Base-by-base conservation (phyloP, 2,113 vertebrate genomes). In the Myiozetetes cayanensis region DNA sequence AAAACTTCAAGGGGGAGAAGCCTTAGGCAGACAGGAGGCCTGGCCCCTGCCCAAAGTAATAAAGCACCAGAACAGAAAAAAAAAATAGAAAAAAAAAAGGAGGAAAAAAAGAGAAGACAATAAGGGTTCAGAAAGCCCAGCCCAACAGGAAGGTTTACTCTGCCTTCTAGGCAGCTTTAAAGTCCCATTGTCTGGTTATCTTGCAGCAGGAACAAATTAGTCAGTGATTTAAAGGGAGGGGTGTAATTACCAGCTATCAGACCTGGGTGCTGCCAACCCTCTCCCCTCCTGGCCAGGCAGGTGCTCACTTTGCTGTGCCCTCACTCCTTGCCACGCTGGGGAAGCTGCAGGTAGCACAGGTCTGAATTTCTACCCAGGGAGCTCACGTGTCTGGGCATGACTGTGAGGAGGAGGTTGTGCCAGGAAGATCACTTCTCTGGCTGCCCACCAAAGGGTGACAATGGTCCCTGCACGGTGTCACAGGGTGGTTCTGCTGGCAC, bases 101-200 rank as follows among this genome's bases (percentile, higher is more conserved):
- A n/a, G 16, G 4, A 24, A 35, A 35, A 5, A 16, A 16, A 14
- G 10, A n/a, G 16, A 73, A 66, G 39, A 56, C 15, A 88, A 55
- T 65, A 75, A 90, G 6, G 19, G 9, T 28, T 63, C 19, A 39
- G 35, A 87, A 61, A 62, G 47, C 81, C 50, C n/a, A 74, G 23
- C 65, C 80, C n/a, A 43, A 33, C 47, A 73, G 49, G 63, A 49
- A 87, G 61, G 46, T 76, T 79, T 75, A 25, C 37, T 73, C 55
- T 92, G 88, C 63, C 39, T 84, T 83, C 28, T 86, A 68, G 76
- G 37, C 71, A 91, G 66, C 50, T 74, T 79, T 56, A 27, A 39
- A 46, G 24, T 71, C 58, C 50, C 8, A 5, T 39, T 88, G 75
- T 61, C 27, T 84, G 65, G 47, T 68, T 65, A 53, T 47, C 33